A percentile compares a stretch with the other conserved stretches of the same genome.
These are phyloP conservation scores for Calephelis nemesis DNA, from an alignment of 1,140 invertebrate species.

Conservation along the genomic window DNA sequence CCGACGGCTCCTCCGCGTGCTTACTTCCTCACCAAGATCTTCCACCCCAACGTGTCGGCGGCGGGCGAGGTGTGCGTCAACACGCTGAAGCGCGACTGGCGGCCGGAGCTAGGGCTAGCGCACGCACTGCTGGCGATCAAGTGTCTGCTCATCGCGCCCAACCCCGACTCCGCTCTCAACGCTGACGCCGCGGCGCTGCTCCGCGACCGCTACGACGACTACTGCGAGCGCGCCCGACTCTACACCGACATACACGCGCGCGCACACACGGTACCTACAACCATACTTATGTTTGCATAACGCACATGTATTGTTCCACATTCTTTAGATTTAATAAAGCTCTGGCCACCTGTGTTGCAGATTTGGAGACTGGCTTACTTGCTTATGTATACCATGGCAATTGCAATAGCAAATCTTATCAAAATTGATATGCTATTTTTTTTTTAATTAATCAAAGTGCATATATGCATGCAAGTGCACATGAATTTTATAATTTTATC, in stretches of 20 bases:
- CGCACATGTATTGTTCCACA: no score
- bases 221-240: constrained; percentile 65
- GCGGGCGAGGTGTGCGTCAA: constrained; percentile 98
- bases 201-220: constrained; percentile 62
- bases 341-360: no score
- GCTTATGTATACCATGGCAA: no score
- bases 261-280: constrained; percentile 20
- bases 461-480: no score
- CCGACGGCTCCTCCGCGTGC: constrained; percentile 96
- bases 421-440: no score
- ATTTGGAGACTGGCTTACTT: no score
- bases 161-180: constrained; percentile 68
- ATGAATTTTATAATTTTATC: no score
- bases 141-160: constrained; percentile 67
- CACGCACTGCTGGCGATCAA: constrained; percentile 92
- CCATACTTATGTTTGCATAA: neutral
- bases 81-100: constrained; percentile 98
- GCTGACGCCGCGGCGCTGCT: constrained; percentile 64
- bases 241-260: constrained; percentile 67
- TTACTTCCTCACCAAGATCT: constrained; percentile 97
- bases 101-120: constrained; percentile 96
- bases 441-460: no score
- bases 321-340: no score
- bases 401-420: no score
- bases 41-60: constrained; percentile 96